A percentile compares a stretch with the other conserved stretches of the same genome.
Conservation (phyloP, 2,797 vertebrate species). For the Darevskia mixta region DNA sequence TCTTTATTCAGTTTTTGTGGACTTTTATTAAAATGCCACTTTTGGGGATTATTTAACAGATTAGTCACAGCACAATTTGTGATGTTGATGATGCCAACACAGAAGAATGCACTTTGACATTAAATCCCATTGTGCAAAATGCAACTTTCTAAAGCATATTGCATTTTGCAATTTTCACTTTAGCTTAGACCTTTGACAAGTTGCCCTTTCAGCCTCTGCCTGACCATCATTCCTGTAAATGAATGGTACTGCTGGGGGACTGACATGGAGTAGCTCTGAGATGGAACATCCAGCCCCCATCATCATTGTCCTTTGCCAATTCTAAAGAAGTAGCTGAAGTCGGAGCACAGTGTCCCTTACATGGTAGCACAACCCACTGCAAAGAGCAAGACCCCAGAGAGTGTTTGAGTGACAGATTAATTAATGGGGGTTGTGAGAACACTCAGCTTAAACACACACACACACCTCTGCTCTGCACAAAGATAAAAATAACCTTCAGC, state of each 20-base stretch:
- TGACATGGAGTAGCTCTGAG: neutral
- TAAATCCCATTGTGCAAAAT: neutral
- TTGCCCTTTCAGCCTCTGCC: neutral
- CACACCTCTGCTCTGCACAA: neutral
- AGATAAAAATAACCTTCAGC: neutral
- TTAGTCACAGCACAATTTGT: neutral
- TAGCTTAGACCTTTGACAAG: neutral
- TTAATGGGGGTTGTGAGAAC: neutral
- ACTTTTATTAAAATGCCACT: neutral
- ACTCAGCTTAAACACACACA: conserved; percentile 3
- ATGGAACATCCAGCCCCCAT: neutral
- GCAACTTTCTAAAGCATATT: neutral
- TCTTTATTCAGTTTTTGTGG: neutral
- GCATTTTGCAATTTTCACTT: neutral
- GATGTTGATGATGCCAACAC: neutral
- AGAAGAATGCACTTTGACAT: neutral
- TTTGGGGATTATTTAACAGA: neutral
- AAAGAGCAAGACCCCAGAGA: conserved; percentile 5
- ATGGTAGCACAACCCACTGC: neutral
- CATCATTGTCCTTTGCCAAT: neutral
- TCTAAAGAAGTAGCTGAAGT: neutral
- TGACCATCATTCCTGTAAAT: neutral
- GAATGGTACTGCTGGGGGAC: neutral
- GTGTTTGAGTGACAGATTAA: conserved; percentile 21
- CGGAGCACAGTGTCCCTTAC: neutral